A percentile compares a stretch with the other conserved stretches of the same genome.
Conservation (phyloP, 2,113 vertebrate species). For the Nyctereutes procyonoides region DNA sequence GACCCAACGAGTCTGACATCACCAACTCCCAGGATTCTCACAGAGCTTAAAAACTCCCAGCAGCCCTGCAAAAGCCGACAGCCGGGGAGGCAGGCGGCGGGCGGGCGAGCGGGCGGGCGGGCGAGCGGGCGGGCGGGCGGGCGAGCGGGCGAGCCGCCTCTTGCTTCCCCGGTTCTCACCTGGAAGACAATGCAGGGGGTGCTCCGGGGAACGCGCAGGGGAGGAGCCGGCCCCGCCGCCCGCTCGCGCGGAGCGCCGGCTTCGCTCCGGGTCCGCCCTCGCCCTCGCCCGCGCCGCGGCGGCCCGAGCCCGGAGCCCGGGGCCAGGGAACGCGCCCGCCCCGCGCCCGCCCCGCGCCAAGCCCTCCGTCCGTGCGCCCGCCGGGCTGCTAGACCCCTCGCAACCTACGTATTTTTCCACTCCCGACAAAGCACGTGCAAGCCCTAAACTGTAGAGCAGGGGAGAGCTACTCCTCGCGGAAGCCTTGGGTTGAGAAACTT, state of each 20-base stretch:
- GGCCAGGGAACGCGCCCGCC: conserved; percentile 9
- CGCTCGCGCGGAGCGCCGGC: background rate
- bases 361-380: conserved; percentile 54
- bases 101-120: too few species aligned
- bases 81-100: conserved; percentile 73
- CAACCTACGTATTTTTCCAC: conserved; percentile 69
- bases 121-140: too few species aligned
- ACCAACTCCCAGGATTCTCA: conserved; percentile 92
- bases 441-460: background rate
- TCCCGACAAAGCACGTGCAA: conserved; percentile 45
- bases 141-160: conserved; percentile 49
- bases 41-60: conserved; percentile 90
- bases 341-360: background rate
- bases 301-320: background rate
- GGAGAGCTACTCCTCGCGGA: conserved; percentile 11
- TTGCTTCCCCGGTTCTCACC: conserved; percentile 57
- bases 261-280: background rate
- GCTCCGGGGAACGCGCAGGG: conserved; percentile 59
- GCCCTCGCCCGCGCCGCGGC: background rate
- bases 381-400: conserved; percentile 41
- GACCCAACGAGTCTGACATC: conserved; percentile 98
- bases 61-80: conserved; percentile 85
- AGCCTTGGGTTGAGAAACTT: conserved; percentile 66
- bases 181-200: conserved; percentile 54
- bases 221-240: conserved; percentile 21